These are phyloP conservation scores for Brachionus asplanchnoidis DNA, from an alignment of 1,140 invertebrate species.

Conservation along the genomic window DNA sequence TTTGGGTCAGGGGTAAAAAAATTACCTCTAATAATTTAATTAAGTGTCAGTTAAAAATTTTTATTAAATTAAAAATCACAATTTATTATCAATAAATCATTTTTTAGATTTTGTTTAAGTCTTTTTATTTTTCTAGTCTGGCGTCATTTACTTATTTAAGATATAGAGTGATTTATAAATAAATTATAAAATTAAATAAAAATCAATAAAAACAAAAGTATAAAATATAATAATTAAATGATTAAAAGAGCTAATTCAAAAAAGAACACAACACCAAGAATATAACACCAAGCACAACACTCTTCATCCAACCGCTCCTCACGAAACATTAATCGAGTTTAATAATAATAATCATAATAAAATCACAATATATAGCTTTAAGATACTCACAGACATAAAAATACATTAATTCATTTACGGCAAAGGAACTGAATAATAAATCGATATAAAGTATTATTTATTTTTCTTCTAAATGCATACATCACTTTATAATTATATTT, in stretches of 20 bases:
- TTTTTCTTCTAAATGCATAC: background rate
- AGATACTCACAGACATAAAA: background rate
- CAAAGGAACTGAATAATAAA: background rate
- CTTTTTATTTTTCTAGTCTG: background rate
- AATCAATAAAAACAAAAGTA: conserved; percentile 5
- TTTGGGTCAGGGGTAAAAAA: no score
- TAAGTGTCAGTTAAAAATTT: background rate
- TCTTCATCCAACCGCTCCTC: background rate
- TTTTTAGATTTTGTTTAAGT: background rate
- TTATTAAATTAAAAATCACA: background rate
- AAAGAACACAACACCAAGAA: background rate
- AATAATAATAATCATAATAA: background rate
- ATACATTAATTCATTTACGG: background rate
- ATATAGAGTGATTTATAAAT: background rate
- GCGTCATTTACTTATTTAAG: background rate
- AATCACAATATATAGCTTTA: background rate
- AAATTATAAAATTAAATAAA: conserved; percentile 2
- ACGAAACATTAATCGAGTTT: background rate
- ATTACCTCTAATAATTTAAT: no score
- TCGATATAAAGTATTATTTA: background rate
- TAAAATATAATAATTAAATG: background rate
- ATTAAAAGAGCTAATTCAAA: background rate
- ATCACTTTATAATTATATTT: background rate
- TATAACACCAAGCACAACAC: background rate
- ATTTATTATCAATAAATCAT: background rate